Base-by-base conservation (phyloP, 2,113 vertebrate species). In the Hemiprocne comata region DNA sequence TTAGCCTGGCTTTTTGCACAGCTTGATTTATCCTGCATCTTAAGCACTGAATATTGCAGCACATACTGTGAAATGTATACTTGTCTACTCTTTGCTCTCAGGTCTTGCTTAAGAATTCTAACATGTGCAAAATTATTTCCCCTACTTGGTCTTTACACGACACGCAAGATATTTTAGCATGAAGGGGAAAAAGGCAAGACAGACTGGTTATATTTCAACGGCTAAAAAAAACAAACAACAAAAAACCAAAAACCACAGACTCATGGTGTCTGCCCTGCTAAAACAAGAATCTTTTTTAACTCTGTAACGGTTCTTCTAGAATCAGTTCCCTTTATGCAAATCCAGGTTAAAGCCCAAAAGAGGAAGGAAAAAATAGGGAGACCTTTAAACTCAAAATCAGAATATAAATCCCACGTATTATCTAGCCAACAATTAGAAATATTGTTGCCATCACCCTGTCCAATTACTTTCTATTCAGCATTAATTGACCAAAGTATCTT, bases 261-360 rank as follows among this genome's bases (percentile, higher is more conserved):
- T 60, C 36, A 34, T 21, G 53, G 50, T 93, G 74, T 61, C 62
- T 94, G 62, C 58, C 61, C 71, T 73, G 31, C 72, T 69, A 91
- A 90, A 90, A 90, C 44, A 84, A 55, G 23, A 60, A 69, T 87
- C 60, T 79, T 88, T 91, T 62, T 85, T 13, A 81, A 78, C 46
- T 85, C 75, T 72, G 13, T 87, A 96, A 96, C 93, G 83, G 94
- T 81, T 95, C 95, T 93, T 88, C 46, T 75, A 96, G 94, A 96
- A 92, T 96, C 93, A 0, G 93, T 96, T 96, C 96, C 85, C 65
- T 90, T 96, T 96, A 96, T 96, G 94, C 90, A 97, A 97, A 97
- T 92, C 48, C 80, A 88, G 28, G 57, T 71, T 88, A 81, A 29
- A 92, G 75, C 64, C 90, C 93, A 94, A 65, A 94, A 90, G 50